Evolutionary conservation across 2,888 invertebrate genomes (phyloP).

Genomic region (Dascillus cervinus): DNA sequence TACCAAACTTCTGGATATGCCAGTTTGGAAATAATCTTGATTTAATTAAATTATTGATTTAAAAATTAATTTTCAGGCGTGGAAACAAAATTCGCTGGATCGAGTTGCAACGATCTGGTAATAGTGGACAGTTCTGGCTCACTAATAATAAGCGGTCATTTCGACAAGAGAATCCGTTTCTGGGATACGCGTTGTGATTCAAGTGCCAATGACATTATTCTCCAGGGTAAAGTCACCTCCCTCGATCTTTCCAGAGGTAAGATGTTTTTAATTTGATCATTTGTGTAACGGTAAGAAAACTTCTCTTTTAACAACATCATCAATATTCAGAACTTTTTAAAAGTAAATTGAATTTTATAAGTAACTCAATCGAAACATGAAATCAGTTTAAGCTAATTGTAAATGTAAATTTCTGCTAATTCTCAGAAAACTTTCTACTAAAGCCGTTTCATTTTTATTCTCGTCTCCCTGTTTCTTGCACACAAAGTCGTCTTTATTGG

Average conservation of each 20-base stretch:
- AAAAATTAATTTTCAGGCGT: constrained; percentile 52
- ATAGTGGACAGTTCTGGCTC: constrained; percentile 81
- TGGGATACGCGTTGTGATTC: constrained; percentile 92
- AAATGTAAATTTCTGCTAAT: constrained; percentile 13
- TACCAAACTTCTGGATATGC: no score
- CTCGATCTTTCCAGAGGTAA: constrained; percentile 86
- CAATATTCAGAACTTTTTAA: no score
- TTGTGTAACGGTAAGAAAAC: no score
- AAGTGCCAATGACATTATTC: constrained; percentile 74
- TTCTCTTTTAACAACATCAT: no score
- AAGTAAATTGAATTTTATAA: no score
- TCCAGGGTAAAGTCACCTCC: constrained; percentile 93
- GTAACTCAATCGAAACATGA: no score
- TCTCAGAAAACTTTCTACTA: constrained; percentile 6
- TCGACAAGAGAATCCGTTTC: constrained; percentile 93
- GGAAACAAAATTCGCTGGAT: constrained; percentile 92
- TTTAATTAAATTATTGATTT: neutral
- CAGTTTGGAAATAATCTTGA: no score
- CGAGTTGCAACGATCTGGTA: constrained; percentile 94
- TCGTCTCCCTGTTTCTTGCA: constrained; percentile 12
- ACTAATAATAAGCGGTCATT: constrained; percentile 94
- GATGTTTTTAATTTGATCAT: constrained; percentile 14
- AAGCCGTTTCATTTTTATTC: constrained; percentile 8
- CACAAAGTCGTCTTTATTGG: constrained; percentile 11
- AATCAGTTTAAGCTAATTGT: no score